A percentile compares a stretch with the other conserved stretches of the same genome.
phyloP scores from a whole-genome alignment of 2,797 vertebrate species.

The Avahi laniger region DNA sequence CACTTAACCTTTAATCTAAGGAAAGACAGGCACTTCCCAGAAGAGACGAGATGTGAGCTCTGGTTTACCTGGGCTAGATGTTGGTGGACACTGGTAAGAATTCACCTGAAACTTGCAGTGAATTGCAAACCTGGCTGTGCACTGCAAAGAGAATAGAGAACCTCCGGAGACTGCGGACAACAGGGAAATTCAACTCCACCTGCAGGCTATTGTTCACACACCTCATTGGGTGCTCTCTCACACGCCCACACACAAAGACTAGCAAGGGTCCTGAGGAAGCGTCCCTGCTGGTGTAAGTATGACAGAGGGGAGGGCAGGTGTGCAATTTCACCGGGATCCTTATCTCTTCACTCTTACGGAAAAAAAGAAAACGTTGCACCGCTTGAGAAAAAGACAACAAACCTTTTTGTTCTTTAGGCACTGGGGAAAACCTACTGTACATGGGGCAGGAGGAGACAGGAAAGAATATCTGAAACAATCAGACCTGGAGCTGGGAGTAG shows the following conservation, averaged over 20 bases:
- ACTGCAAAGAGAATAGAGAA: background rate
- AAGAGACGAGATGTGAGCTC: background rate
- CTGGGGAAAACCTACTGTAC: background rate
- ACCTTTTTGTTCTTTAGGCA: background rate
- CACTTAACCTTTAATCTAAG: background rate
- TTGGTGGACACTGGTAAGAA: background rate
- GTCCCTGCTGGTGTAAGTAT: background rate
- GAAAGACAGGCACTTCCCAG: background rate
- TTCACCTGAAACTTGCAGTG: background rate
- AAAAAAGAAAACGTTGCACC: background rate
- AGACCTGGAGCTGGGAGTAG: rapidly evolving
- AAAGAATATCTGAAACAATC: background rate
- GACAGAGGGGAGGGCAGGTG: rapidly evolving
- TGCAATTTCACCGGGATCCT: background rate
- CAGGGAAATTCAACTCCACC: background rate
- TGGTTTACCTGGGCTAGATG: background rate
- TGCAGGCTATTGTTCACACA: background rate
- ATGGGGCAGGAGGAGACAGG: background rate
- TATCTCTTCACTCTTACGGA: background rate
- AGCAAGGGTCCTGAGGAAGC: background rate
- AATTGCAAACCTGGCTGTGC: background rate
- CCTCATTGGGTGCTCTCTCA: background rate
- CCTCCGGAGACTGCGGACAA: background rate
- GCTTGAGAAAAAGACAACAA: background rate
- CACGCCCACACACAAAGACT: background rate